Evolutionary conservation across 2,113 vertebrate species (phyloP), one percentile per base, ranked within the genome.

Genomic region (Phoxinus phoxinus): DNA sequence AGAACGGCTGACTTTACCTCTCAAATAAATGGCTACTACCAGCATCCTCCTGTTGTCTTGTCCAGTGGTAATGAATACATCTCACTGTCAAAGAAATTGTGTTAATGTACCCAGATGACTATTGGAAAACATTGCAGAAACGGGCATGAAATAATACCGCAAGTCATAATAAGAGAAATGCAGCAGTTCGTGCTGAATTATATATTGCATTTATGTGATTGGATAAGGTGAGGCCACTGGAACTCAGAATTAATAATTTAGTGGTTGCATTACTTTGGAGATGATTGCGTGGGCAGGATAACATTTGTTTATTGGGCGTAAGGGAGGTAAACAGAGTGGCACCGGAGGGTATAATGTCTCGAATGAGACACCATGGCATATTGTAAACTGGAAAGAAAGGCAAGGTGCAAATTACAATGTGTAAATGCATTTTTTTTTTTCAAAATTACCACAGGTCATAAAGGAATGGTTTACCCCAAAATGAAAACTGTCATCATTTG

Each of bases 241-340:
- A 93, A 90, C 90, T 87, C 74, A 83, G 85, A 88, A 79, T 94
- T 92, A 92, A 94, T 95, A 93, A 94, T 95, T 94, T 93, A 93
- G 90, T 89, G 86, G 88, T 93, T 92, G 90, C 91, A 93, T 93
- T 93, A 89, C 91, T 90, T 90, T 90, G 83, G 89, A 91, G 89
- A 91, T 91, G 87, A 93, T 94, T 93, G 91, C 87, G 85, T 69
- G 67, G 83, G 75, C 85, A 90, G 92, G 84, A 89, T 89, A 86
- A 89, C 76, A 83, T 72, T 87, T 87, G 59, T 79, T 89, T 88
- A 85, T 30, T 78, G 27, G 69, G 19, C 41, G 21, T 12, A 79
- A 77, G 11, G 37, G 85, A 37, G 84, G 23, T 82, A 78, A 87
- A 63, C 53, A 79, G 61, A 30, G 80, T 69, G 44, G 44, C 61